Evolutionary conservation across 2,888 invertebrate genomes (phyloP).

Genomic region (Xestia rhomboidea): DNA sequence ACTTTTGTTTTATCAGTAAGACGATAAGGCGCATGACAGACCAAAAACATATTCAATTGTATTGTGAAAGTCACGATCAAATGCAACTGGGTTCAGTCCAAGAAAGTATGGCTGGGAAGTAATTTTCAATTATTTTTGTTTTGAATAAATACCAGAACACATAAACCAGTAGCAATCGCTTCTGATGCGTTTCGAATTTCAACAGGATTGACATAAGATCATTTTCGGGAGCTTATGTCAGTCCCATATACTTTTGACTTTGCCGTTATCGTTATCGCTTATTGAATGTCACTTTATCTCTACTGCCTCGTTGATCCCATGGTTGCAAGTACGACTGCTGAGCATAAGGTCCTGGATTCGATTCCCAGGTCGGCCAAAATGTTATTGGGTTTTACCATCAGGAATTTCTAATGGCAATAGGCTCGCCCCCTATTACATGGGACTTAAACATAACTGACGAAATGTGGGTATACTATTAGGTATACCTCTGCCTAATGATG

Average conservation of each 20-base stretch:
- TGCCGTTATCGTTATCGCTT: background rate
- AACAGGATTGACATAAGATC: too few species aligned
- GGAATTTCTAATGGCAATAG: background rate
- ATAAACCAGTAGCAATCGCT: background rate
- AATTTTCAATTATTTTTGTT: too few species aligned
- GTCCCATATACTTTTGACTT: background rate
- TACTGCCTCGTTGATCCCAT: too few species aligned
- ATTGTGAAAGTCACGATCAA: background rate
- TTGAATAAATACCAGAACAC: too few species aligned
- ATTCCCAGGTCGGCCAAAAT: background rate
- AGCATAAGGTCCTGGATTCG: background rate
- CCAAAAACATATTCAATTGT: background rate
- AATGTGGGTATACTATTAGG: background rate
- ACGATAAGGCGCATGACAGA: background rate
- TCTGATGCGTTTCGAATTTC: background rate
- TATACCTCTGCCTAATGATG: background rate
- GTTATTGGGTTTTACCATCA: too few species aligned
- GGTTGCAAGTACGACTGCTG: too few species aligned
- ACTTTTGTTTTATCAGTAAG: background rate
- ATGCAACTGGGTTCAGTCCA: background rate
- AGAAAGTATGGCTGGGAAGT: background rate
- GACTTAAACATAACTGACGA: background rate
- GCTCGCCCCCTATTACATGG: background rate
- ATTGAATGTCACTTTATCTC: too few species aligned
- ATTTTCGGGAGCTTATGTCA: too few species aligned